phyloP scores from a whole-genome alignment of 2,888 invertebrate genomes.

The Resseliella maxima region DNA sequence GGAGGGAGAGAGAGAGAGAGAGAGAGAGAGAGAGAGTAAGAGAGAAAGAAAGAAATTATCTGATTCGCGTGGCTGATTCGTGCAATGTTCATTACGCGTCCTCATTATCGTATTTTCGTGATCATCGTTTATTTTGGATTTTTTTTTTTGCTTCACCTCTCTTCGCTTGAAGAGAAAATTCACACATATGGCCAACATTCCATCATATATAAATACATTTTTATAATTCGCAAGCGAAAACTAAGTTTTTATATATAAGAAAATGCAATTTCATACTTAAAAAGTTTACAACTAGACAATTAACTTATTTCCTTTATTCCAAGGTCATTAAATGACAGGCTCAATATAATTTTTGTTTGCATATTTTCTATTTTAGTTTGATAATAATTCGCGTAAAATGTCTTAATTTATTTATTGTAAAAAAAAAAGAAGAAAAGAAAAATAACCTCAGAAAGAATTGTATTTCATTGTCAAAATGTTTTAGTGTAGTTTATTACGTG shows the following conservation, averaged over 20 bases:
- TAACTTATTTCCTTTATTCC: not conserved
- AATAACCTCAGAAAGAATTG: not conserved
- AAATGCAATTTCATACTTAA: not conserved
- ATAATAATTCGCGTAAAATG: not conserved
- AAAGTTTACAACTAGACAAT: not conserved
- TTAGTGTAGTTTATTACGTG: not conserved
- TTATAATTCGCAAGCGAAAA: not conserved
- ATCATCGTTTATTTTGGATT: not conserved
- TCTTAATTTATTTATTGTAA: conserved; percentile 12
- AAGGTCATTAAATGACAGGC: not conserved
- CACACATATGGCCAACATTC: not conserved
- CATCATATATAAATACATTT: not conserved
- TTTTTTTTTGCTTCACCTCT: too few relatives aligned
- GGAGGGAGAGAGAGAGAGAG: too few relatives aligned
- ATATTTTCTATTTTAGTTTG: not conserved
- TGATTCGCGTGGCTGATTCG: too few relatives aligned
- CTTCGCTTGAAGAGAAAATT: not conserved
- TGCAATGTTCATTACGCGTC: not conserved
- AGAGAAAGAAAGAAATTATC: too few relatives aligned
- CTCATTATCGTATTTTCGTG: not conserved
- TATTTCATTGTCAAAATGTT: not conserved
- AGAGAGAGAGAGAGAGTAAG: too few relatives aligned
- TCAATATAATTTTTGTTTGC: not conserved
- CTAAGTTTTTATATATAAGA: not conserved
- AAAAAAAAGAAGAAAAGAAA: too few relatives aligned